phyloP scores from a whole-genome alignment of 1,140 invertebrate genomes.

The Latrodectus geometricus region DNA sequence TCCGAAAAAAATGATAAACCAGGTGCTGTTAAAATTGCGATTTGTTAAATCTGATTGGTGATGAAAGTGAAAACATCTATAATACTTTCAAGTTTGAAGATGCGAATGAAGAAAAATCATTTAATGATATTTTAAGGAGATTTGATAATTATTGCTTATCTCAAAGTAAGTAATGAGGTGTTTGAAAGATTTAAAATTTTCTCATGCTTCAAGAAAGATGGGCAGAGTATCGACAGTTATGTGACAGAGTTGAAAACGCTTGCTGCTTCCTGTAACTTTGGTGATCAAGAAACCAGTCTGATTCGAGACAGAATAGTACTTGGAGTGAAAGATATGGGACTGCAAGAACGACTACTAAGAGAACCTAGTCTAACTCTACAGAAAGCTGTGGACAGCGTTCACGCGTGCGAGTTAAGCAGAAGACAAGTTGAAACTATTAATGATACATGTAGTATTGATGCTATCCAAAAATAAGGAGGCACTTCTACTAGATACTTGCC shows the following conservation, averaged over 20 bases:
- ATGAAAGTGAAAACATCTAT: constrained; percentile 21
- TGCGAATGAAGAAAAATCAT: neutral
- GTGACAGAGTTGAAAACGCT: constrained; percentile 24
- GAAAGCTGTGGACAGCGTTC: neutral
- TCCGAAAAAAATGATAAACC: no score
- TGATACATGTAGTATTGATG: neutral
- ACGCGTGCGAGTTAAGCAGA: constrained; percentile 10
- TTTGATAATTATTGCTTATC: constrained; percentile 20
- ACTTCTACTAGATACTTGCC: neutral
- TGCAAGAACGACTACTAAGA: constrained; percentile 27
- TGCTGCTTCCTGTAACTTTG: constrained; percentile 14
- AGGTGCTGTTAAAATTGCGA: constrained; percentile 12
- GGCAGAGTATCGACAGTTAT: constrained; percentile 20
- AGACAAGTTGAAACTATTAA: neutral
- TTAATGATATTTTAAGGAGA: neutral
- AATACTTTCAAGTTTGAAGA: constrained; percentile 21
- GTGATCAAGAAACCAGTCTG: constrained; percentile 24
- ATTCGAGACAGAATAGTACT: constrained; percentile 25
- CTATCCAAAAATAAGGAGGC: neutral
- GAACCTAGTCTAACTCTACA: constrained; percentile 17
- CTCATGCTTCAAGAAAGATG: constrained; percentile 16
- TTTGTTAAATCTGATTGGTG: constrained; percentile 9
- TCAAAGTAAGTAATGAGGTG: neutral
- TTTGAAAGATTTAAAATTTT: constrained; percentile 39
- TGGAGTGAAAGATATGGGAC: neutral